Conservation (phyloP, 2,888 invertebrate genomes). For the Eristalinus aeneus region DNA sequence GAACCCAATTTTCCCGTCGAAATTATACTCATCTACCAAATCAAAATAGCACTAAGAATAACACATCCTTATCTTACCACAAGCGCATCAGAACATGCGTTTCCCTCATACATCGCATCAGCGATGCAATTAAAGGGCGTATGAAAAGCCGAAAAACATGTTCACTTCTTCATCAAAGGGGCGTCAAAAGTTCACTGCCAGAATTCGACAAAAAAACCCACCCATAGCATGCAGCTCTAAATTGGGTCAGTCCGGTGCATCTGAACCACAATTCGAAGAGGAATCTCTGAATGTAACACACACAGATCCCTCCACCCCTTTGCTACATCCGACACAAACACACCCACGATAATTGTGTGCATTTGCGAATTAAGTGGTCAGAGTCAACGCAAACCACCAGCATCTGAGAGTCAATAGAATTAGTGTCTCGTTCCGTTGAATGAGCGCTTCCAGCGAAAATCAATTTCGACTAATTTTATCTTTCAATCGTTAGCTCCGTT, state of each 20-base stretch:
- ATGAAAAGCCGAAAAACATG: neutral
- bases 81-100: neutral
- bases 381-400: slow-evolving; percentile 10
- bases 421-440: neutral
- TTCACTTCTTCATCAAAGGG: slow-evolving; percentile 15
- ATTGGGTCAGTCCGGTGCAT: slow-evolving; percentile 21
- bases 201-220: neutral
- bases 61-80: neutral
- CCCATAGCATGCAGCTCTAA: neutral
- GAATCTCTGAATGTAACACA: neutral
- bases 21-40: no score
- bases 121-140: slow-evolving; percentile 39
- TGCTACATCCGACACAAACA: no score
- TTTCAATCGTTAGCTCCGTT: neutral
- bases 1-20: no score
- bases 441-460: slow-evolving; percentile 17
- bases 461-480: slow-evolving; percentile 1
- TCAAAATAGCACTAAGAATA: neutral
- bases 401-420: neutral
- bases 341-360: neutral
- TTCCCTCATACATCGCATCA: neutral
- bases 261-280: neutral
- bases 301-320: neutral
- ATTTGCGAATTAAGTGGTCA: slow-evolving; percentile 4
- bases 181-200: slow-evolving; percentile 13